Evolutionary conservation across 2,797 vertebrate species (phyloP), one percentile per base, ranked within the genome.

Genomic region (Thamnophis elegans): DNA sequence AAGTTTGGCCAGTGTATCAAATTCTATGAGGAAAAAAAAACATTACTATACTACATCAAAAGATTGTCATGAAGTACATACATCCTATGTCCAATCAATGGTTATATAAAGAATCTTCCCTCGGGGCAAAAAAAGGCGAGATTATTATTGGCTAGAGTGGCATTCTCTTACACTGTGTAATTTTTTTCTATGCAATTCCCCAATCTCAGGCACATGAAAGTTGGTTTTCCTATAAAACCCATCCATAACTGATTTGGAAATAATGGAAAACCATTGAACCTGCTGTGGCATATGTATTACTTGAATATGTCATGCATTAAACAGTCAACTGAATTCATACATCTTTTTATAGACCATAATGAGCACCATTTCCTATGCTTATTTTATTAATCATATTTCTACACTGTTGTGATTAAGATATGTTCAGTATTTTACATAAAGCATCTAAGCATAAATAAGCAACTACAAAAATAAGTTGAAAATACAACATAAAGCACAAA

Each of bases 1-100:
- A 99, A 51, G 98, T 97, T 0, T 99, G 98, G 0, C 99, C 99
- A 0, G 97, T 0, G 99, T 99, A 85, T 99, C 99, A 0, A 98
- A 99, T 4, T 99, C 99, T 99, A 26, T 14, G 12, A 86, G 85
- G 85, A 51, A 53, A 53, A 73, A 73, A 36, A 73, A 36, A 2
- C 62, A 68, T 68, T 73, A 18, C 7, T 36, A 73, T 36, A 36
- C 32, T 36, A 73, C 8, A 73, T 6, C 36, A 85, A 85, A 54
- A 51, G 78, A 42, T 20, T 1, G 5, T 11, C 20, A 85, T 25
- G 9, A 26, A 85, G 22, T 85, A 85, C 36, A 51, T 82, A 51
- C 12, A 22, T 47, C 26, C 3, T 51, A 11, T 26, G 20, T 85
- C 36, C 78, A 51, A 85, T 12, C 20, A 11, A 47, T 51, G 22